These are phyloP conservation scores for Harpagus bidentatus DNA, from an alignment of 2,113 vertebrate genomes.

Conservation along the genomic window DNA sequence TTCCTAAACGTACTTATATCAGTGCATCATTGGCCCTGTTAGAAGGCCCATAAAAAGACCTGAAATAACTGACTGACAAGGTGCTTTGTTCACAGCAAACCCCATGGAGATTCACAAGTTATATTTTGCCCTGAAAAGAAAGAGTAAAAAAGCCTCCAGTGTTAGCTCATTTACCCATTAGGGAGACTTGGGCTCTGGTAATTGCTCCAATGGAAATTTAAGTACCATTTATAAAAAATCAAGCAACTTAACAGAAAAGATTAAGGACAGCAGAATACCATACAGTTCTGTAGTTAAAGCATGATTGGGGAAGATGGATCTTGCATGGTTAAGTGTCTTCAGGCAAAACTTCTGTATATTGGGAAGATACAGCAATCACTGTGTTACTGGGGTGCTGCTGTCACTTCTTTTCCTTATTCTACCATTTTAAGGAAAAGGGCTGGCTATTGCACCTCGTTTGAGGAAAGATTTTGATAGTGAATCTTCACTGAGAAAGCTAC, in stretches of 20 bases:
- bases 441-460: not conserved
- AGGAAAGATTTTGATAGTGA: not conserved
- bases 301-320: not conserved
- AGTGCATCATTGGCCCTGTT: not conserved
- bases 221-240: not conserved
- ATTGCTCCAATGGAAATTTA: not conserved
- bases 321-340: not conserved
- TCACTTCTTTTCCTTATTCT: not conserved
- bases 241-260: not conserved
- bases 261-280: not conserved
- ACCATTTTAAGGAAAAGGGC: not conserved
- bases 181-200: not conserved
- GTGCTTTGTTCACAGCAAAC: not conserved
- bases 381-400: not conserved
- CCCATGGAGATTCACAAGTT: not conserved
- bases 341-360: not conserved
- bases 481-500: not conserved
- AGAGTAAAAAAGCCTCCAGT: not conserved
- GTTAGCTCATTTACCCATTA: not conserved
- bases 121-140: not conserved
- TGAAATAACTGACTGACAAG: not conserved
- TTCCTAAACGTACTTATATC: not conserved
- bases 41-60: not conserved
- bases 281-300: not conserved
- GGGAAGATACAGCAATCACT: not conserved